These are phyloP conservation scores for Syrista parreyssii DNA, from an alignment of 2,888 invertebrate species.

Conservation along the genomic window DNA sequence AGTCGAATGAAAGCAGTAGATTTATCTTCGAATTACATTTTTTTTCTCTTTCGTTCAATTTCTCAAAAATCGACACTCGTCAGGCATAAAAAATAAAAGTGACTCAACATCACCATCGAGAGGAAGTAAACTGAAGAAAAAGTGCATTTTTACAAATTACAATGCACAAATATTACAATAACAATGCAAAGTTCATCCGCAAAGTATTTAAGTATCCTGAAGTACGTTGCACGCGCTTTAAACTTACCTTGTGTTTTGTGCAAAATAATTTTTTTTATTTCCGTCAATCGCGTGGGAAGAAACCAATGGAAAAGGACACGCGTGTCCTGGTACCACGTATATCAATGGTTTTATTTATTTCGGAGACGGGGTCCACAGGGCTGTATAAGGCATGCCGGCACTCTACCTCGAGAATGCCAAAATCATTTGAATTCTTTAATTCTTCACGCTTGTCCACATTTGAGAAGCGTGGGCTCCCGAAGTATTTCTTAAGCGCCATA, in stretches of 20 bases:
- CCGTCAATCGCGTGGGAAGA: not conserved
- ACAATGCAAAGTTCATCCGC: not conserved
- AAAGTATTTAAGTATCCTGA: not conserved
- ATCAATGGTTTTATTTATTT: not conserved
- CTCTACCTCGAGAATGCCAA: conserved; percentile 12
- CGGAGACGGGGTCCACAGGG: not conserved
- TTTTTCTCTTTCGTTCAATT: not conserved
- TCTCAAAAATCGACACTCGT: not conserved
- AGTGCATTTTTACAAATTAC: not conserved
- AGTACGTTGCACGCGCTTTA: not conserved
- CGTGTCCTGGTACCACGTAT: not conserved
- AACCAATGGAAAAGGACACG: not conserved
- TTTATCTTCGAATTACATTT: not conserved
- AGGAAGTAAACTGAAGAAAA: not conserved
- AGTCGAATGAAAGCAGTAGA: not conserved
- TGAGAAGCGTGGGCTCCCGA: conserved; percentile 36
- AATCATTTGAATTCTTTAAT: conserved; percentile 30
- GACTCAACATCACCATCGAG: not conserved
- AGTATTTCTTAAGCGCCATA: conserved; percentile 39
- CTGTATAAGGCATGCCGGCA: conserved; percentile 6
- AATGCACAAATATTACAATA: not conserved
- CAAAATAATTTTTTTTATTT: not conserved
- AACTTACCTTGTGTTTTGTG: not conserved
- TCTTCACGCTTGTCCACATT: conserved; percentile 28
- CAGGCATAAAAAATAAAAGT: not conserved